A percentile compares a stretch with the other conserved stretches of the same genome.
These are phyloP conservation scores for Illadopsis cleaveri DNA, from an alignment of 2,113 vertebrate genomes.

Conservation along the genomic window DNA sequence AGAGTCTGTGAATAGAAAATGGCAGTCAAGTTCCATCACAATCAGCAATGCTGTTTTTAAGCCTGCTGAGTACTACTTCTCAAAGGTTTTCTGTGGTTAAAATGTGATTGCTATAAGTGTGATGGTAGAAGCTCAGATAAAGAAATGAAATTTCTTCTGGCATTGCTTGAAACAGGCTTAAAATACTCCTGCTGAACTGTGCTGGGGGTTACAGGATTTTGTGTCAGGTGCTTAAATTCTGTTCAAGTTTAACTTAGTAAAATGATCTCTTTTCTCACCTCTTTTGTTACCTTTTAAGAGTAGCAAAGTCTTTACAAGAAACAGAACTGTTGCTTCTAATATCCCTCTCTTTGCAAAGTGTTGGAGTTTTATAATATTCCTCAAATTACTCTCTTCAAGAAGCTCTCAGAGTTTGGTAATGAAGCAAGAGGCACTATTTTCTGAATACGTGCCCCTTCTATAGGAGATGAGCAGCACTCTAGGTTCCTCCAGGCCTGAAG, in stretches of 20 bases:
- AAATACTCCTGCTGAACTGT: not conserved
- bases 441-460: not conserved
- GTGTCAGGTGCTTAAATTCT: not conserved
- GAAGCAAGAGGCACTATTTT: not conserved
- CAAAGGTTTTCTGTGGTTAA: not conserved
- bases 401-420: not conserved
- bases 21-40: not conserved
- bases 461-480: not conserved
- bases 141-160: not conserved
- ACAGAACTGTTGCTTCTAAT: not conserved
- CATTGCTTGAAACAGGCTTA: not conserved
- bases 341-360: not conserved
- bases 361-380: not conserved
- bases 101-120: slow-evolving; percentile 24
- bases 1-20: slow-evolving; percentile 34
- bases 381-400: not conserved
- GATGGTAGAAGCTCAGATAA: not conserved
- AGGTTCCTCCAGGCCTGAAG: not conserved
- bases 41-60: slow-evolving; percentile 44
- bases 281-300: not conserved
- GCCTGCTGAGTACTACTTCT: not conserved
- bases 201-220: not conserved
- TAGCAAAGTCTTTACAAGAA: not conserved
- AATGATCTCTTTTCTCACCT: not conserved
- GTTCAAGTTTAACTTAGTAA: not conserved